Evolutionary conservation across 2,888 invertebrate species (phyloP).

Genomic region (Priocnemis perturbator): DNA sequence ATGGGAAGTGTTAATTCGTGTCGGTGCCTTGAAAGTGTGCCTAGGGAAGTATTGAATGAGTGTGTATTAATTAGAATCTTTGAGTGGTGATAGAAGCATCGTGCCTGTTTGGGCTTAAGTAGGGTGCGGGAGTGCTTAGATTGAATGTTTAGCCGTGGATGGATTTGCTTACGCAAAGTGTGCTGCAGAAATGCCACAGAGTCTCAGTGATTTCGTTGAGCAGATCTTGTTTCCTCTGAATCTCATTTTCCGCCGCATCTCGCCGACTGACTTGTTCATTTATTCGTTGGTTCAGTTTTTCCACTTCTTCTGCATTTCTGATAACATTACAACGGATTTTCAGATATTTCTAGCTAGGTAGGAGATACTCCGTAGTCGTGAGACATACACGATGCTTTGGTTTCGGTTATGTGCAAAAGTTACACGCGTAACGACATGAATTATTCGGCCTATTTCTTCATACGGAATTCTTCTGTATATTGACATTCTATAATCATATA

Average conservation of each 20-base stretch:
- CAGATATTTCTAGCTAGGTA: background rate
- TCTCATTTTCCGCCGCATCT: conserved; percentile 71
- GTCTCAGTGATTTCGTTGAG: conserved; percentile 49
- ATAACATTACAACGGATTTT: background rate
- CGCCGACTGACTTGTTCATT: conserved; percentile 75
- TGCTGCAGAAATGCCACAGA: conserved; percentile 43
- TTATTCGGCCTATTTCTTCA: no score
- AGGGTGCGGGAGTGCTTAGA: background rate
- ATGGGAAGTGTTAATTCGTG: conserved; percentile 42
- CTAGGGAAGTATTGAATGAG: conserved; percentile 8
- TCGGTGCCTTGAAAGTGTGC: conserved; percentile 6
- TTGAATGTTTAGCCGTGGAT: no score
- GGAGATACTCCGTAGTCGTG: no score
- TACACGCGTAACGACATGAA: no score
- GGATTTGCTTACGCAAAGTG: no score
- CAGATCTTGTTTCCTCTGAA: conserved; percentile 57
- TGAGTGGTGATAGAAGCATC: no score
- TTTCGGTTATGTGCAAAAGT: no score
- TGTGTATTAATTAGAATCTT: conserved; percentile 32
- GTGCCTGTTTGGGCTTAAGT: no score
- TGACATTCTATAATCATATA: no score
- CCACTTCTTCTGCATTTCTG: conserved; percentile 85
- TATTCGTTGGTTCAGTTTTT: conserved; percentile 80
- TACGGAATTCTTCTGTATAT: no score
- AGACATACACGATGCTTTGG: no score